These are phyloP conservation scores for Lasioglossum albipes DNA, from an alignment of 1,140 invertebrate genomes.

Conservation along the genomic window DNA sequence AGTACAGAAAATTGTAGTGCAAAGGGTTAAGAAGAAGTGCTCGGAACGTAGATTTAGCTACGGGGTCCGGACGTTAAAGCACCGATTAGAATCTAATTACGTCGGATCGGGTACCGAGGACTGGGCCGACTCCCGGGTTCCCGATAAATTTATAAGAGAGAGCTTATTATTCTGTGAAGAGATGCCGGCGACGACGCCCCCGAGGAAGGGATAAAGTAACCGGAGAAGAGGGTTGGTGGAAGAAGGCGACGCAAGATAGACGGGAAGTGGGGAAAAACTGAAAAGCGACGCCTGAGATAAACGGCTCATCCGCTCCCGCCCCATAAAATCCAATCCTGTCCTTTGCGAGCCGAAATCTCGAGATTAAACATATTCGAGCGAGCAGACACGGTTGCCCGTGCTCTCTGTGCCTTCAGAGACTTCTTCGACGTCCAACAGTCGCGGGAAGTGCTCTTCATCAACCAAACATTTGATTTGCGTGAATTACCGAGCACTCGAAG, in stretches of 20 bases:
- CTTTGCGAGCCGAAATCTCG: slow-evolving; percentile 68
- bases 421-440: neutral
- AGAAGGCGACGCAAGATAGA: slow-evolving; percentile 45
- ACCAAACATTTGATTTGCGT: neutral
- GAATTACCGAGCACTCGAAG: neutral
- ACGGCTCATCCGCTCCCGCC: slow-evolving; percentile 77
- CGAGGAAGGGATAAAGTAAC: slow-evolving; percentile 68
- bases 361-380: slow-evolving; percentile 74
- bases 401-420: neutral
- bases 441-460: neutral
- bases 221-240: slow-evolving; percentile 58
- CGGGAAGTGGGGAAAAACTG: slow-evolving; percentile 70
- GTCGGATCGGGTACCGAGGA: neutral
- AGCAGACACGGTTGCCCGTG: neutral
- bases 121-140: slow-evolving; percentile 23
- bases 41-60: neutral
- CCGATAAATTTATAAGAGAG: slow-evolving; percentile 80
- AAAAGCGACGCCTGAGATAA: slow-evolving; percentile 79
- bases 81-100: neutral
- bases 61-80: no score
- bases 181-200: slow-evolving; percentile 71
- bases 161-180: slow-evolving; percentile 74
- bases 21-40: neutral
- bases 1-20: no score
- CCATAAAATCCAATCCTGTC: slow-evolving; percentile 70